Percentiles rank a stretch among this genome's conserved stretches.
Conservation (phyloP, 2,797 vertebrate species). For the Lateolabrax maculatus region DNA sequence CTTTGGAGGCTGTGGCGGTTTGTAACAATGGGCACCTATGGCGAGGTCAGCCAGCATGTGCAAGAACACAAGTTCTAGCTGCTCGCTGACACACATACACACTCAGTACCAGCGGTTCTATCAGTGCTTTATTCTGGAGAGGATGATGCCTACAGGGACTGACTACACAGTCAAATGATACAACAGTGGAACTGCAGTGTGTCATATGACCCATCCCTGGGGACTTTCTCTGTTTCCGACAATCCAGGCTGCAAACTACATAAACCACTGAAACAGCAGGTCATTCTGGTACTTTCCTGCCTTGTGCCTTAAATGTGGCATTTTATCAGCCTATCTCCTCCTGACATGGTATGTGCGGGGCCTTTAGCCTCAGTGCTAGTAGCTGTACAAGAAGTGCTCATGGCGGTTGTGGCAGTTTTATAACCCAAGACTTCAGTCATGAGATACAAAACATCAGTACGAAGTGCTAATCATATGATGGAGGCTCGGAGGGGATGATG, state of each 20-base stretch:
- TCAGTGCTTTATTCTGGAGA: slow-evolving; percentile 72
- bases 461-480: slow-evolving; percentile 61
- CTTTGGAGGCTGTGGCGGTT: neutral
- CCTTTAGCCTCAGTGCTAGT: slow-evolving; percentile 36
- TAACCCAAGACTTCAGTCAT: slow-evolving; percentile 63
- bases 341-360: slow-evolving; percentile 48
- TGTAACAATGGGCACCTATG: slow-evolving; percentile 27
- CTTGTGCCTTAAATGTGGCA: slow-evolving; percentile 63
- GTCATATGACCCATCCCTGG: slow-evolving; percentile 78
- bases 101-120: slow-evolving; percentile 49
- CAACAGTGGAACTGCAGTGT: slow-evolving; percentile 74
- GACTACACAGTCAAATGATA: slow-evolving; percentile 80
- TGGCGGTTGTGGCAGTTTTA: slow-evolving; percentile 47
- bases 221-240: slow-evolving; percentile 72
- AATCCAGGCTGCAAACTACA: slow-evolving; percentile 54
- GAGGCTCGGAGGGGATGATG: slow-evolving; percentile 26
- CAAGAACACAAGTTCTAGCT: slow-evolving; percentile 42
- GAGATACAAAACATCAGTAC: slow-evolving; percentile 50
- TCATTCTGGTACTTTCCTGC: slow-evolving; percentile 55
- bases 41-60: slow-evolving; percentile 46
- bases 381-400: slow-evolving; percentile 55
- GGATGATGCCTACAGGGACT: slow-evolving; percentile 72
- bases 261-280: slow-evolving; percentile 62
- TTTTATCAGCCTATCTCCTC: slow-evolving; percentile 68
- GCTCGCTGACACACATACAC: slow-evolving; percentile 24